Evolutionary conservation across 37 sponge, comb jelly and placozoan genomes (phyloP).

Genomic region (Geodia barretti): DNA sequence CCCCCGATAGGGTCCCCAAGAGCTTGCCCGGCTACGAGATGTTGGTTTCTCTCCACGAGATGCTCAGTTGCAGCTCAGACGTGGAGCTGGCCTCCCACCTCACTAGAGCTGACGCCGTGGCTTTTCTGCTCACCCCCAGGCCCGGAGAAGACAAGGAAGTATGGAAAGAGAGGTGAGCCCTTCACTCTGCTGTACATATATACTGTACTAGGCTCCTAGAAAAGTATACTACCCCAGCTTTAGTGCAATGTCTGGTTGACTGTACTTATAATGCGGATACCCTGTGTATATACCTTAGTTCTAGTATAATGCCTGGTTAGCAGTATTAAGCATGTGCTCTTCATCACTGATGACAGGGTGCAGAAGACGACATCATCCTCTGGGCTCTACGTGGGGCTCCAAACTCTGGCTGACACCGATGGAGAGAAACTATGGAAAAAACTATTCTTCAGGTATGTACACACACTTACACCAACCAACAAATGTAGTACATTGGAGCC

Average conservation of each 20-base stretch:
- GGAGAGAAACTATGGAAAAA: constrained; percentile 81
- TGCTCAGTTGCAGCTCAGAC: constrained; percentile 26
- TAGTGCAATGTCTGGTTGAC: constrained; percentile 5
- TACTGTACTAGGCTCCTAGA: too few relatives aligned
- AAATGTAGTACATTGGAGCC: too few relatives aligned
- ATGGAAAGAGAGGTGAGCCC: constrained; percentile 68
- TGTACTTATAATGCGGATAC: neutral
- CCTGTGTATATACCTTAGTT: neutral
- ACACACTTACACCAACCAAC: neutral
- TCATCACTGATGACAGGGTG: constrained; percentile 5
- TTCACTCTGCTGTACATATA: too few relatives aligned
- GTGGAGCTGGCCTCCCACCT: constrained; percentile 70
- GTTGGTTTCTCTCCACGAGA: constrained; percentile 29
- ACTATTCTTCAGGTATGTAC: constrained; percentile 58
- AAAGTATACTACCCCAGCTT: too few relatives aligned
- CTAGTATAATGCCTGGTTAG: constrained; percentile 1
- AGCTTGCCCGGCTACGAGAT: constrained; percentile 44
- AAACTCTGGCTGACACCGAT: constrained; percentile 54
- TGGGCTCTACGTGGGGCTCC: constrained; percentile 63
- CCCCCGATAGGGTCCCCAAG: constrained; percentile 15
- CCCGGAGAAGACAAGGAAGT: constrained; percentile 59
- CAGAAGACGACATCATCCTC: constrained; percentile 36
- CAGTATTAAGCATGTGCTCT: too few relatives aligned
- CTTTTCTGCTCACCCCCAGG: constrained; percentile 55
- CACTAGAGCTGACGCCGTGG: constrained; percentile 67